Base-by-base conservation (phyloP, 1,140 invertebrate genomes). In the Drosophila kepulauana region DNA sequence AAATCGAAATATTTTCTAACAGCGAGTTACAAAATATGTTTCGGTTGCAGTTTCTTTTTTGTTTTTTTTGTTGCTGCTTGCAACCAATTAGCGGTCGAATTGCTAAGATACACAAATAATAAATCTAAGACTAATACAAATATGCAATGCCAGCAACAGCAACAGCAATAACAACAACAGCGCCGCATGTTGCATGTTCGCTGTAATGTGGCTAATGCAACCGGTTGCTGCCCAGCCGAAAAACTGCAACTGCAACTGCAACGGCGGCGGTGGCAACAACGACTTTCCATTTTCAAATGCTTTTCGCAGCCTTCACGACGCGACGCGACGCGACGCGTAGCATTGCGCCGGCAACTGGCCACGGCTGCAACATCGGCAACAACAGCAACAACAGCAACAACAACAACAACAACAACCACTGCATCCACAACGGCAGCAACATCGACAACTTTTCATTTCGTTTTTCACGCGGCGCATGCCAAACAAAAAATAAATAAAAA, bases 241-340 rank as follows among this genome's bases (percentile, higher is more conserved):
- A 71, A 82, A 87, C 79, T 82, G 75, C 79, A 76, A 81, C 49
- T 41, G 15, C 46, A 41, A 48, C 52, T 68, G 58, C 81, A 79
- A 54, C 76, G 15, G 6, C 38, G 7, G 6, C 35, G 33, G 15
- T 78, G 59, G 61, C 48, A 54, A 46, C 70, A 52, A 81, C 82
- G 85, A 87, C 84, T 87, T 87, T 87, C 84, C 84, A 87, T 87
- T 87, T 87, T 81, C 84, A 87, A 87, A 87, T 80, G 84, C 82
- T 75, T 81, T 78, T 65, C 69, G 75, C 80, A 79, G 80, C 74
- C 74, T 81, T 72, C 73, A 38, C 28, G 33, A 25, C 16, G 25
- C 43, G 59, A 38, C 16, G 25, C 43, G 59, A 38, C 35, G 41
- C 30, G 35, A 25, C 16, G 28, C 43, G 59, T 16, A 13, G 38